A percentile compares a stretch with the other conserved stretches of the same genome.
Conservation (phyloP, 2,113 vertebrate species). For the Psophia crepitans region DNA sequence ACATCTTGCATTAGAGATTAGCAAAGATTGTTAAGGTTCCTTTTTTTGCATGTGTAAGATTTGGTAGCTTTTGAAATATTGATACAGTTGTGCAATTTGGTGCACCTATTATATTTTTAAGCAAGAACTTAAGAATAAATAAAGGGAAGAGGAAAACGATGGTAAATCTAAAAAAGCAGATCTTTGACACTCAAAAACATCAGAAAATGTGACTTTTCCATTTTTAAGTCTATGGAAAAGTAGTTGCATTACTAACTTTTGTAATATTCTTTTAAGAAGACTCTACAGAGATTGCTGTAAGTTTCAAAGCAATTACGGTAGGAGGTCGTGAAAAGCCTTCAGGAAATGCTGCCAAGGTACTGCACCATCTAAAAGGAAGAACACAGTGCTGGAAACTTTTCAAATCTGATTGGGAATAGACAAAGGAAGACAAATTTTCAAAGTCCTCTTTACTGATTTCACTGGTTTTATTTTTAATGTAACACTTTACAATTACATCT, state of each 20-base stretch:
- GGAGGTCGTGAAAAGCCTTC: constrained; percentile 43
- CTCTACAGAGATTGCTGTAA: constrained; percentile 14
- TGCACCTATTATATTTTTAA: constrained; percentile 30
- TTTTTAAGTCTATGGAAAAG: background rate
- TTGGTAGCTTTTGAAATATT: constrained; percentile 69
- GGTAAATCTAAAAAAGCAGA: background rate
- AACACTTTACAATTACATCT: background rate
- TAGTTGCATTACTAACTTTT: constrained; percentile 16
- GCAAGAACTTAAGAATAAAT: background rate
- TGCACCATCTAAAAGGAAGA: constrained; percentile 36
- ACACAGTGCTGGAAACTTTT: constrained; percentile 18
- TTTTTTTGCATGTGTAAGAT: constrained; percentile 53
- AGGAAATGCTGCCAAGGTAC: constrained; percentile 53
- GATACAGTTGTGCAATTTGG: constrained; percentile 43
- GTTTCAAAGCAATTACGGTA: constrained; percentile 43
- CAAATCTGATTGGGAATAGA: background rate
- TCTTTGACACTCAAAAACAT: background rate
- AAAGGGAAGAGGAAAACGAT: background rate
- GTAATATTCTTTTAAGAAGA: constrained; percentile 10
- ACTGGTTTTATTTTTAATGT: background rate
- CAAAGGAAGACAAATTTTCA: constrained; percentile 10
- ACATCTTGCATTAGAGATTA: constrained; percentile 67
- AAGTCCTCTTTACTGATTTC: background rate
- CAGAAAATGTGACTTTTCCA: background rate
- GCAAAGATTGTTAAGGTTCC: constrained; percentile 59